Percentiles rank a stretch among this genome's conserved stretches.
Evolutionary conservation across 2,797 vertebrate species (phyloP).

Genomic region (Enteromius anoplus): DNA sequence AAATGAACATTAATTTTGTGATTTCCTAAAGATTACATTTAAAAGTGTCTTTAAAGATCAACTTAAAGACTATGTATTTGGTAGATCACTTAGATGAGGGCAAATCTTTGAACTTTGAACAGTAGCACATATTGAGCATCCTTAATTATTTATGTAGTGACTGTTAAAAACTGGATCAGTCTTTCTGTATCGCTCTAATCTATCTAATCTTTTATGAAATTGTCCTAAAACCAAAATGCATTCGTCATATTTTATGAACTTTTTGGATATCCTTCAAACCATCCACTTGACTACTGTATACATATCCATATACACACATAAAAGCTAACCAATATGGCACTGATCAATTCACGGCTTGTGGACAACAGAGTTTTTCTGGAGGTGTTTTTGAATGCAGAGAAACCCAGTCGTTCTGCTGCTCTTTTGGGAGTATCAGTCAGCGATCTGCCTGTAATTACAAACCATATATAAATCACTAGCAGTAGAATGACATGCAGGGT

Average conservation of each 20-base stretch:
- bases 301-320: neutral
- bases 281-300: too few species aligned
- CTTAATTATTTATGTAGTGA: too few species aligned
- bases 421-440: slow-evolving; percentile 41
- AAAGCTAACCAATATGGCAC: neutral
- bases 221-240: too few species aligned
- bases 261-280: too few species aligned
- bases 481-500: slow-evolving; percentile 41
- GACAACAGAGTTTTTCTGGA: slow-evolving; percentile 7
- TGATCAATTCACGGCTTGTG: neutral
- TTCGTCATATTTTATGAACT: too few species aligned
- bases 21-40: neutral
- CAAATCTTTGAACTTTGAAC: neutral
- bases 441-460: slow-evolving; percentile 52
- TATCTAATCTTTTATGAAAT: too few species aligned
- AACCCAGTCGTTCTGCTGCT: slow-evolving; percentile 40
- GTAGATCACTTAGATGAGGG: neutral
- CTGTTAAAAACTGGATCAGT: too few species aligned
- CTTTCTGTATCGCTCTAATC: too few species aligned
- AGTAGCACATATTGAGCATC: too few species aligned
- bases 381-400: slow-evolving; percentile 31
- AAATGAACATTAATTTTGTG: neutral
- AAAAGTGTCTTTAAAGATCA: neutral
- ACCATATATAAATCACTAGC: slow-evolving; percentile 53
- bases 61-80: neutral